Base-by-base conservation (phyloP, 1,140 invertebrate species). In the Calliopsis andreniformis region DNA sequence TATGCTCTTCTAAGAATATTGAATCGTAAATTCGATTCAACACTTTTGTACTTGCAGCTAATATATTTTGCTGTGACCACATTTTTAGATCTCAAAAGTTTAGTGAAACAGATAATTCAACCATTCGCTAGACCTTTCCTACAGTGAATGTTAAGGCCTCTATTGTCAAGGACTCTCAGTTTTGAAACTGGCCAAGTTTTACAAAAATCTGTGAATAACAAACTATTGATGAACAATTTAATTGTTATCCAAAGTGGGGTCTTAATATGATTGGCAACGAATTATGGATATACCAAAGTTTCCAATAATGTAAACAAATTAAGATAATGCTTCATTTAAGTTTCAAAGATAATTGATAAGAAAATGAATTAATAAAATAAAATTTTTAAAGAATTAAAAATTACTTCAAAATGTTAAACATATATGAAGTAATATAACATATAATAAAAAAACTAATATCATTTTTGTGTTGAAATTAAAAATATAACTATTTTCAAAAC, bases 41-140 rank as follows among this genome's bases (percentile, higher is more conserved):
- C 42, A 20, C 30, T 43, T 49, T 81, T 80, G 64, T 80, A 76
- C 20, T 51, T 28, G 28, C 59, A 56, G 20, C 62, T 47, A 75
- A 3, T 56, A 14, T 55, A 35, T 42, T 72, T 55, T 28, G 35
- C 18, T 10, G 14, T 30, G 30, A 69, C 42, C n/a, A 32, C 23
- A 20, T 10, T 56, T 47, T 14, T 63, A 5, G n/a, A 39, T 42
- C 45, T 23, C 14, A 23, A 53, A 63, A 8, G 1, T 73, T 79
- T 67, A 49, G 6, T 12, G 7, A 71, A 58, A 30, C 12, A 10
- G 16, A 72, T 6, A 49, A 23, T 62, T 70, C 2, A 20, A 80
- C 8, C 49, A 49, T 39, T 70, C 59, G 30, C 30, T 59, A 42
- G 14, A 51, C 3, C n/a, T 62, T 20, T 6, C 14, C 39, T 20